Evolutionary conservation across 2,113 vertebrate species (phyloP).

Genomic region (Takifugu flavidus): DNA sequence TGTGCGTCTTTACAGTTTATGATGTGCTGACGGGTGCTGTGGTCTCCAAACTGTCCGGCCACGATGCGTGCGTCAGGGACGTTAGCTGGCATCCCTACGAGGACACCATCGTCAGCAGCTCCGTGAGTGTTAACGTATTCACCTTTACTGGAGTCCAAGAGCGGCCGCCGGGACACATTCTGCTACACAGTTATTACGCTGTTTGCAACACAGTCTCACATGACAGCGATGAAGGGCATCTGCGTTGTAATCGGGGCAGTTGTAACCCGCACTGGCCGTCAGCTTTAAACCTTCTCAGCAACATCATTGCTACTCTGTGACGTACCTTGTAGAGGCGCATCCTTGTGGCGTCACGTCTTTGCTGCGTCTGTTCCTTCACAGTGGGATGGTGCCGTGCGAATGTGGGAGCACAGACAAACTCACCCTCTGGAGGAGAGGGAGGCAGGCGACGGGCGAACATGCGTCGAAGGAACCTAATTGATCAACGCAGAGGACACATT

Average conservation of each 20-base stretch:
- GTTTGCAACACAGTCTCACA: too few species aligned
- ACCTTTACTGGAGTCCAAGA: background rate
- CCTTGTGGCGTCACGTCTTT: too few species aligned
- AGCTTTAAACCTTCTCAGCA: too few species aligned
- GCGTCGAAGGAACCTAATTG: background rate
- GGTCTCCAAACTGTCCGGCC: constrained; percentile 79
- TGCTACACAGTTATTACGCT: background rate
- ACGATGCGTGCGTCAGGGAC: constrained; percentile 88
- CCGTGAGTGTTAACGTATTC: constrained; percentile 73
- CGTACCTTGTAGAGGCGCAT: too few species aligned
- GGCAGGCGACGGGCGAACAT: constrained; percentile 7
- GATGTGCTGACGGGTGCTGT: constrained; percentile 83
- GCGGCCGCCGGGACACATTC: background rate
- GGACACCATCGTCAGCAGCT: constrained; percentile 88
- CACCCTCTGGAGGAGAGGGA: constrained; percentile 77
- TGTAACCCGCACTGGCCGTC: too few species aligned
- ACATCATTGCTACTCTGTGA: background rate
- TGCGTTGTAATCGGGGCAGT: too few species aligned
- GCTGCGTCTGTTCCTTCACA: constrained; percentile 38
- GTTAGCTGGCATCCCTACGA: constrained; percentile 90
- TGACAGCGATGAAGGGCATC: too few species aligned
- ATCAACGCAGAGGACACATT: constrained; percentile 3
- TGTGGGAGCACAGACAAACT: constrained; percentile 86
- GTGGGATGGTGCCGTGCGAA: constrained; percentile 86
- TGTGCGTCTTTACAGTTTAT: constrained; percentile 74